Evolutionary conservation across 2,888 invertebrate species (phyloP).

Genomic region (Melanchra persicariae): DNA sequence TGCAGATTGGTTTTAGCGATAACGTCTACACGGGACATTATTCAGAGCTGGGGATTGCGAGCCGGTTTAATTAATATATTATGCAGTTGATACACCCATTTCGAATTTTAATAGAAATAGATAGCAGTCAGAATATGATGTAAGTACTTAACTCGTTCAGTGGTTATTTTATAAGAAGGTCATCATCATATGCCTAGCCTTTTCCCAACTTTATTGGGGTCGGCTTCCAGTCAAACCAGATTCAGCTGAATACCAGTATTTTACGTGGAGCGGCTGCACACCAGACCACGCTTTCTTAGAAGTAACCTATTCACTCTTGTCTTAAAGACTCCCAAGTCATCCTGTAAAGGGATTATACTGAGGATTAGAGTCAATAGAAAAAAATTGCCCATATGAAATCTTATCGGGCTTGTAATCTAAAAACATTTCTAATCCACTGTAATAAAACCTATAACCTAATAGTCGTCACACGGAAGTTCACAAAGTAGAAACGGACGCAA

Average conservation of each 20-base stretch:
- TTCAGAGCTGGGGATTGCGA: constrained; percentile 23
- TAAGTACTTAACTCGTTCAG: background rate
- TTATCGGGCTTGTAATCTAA: background rate
- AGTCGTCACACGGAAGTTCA: constrained; percentile 28
- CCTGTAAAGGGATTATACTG: no score
- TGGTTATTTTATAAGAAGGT: background rate
- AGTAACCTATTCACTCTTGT: no score
- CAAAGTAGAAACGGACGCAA: constrained; percentile 36
- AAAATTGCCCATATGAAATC: background rate
- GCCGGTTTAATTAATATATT: constrained; percentile 40
- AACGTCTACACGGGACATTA: constrained; percentile 33
- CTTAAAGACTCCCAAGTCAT: no score
- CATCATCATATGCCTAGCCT: no score
- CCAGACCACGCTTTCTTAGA: no score
- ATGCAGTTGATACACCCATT: constrained; percentile 17
- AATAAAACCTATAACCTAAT: background rate
- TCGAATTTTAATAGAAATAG: background rate
- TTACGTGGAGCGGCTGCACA: no score
- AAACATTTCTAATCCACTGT: background rate
- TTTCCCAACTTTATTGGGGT: no score
- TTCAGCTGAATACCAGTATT: no score
- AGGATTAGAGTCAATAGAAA: background rate
- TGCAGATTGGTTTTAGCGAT: constrained; percentile 41
- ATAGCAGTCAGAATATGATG: background rate
- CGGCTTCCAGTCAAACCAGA: no score